Base-by-base conservation (phyloP, 2,113 vertebrate species). In the Ibidorhyncha struthersii region DNA sequence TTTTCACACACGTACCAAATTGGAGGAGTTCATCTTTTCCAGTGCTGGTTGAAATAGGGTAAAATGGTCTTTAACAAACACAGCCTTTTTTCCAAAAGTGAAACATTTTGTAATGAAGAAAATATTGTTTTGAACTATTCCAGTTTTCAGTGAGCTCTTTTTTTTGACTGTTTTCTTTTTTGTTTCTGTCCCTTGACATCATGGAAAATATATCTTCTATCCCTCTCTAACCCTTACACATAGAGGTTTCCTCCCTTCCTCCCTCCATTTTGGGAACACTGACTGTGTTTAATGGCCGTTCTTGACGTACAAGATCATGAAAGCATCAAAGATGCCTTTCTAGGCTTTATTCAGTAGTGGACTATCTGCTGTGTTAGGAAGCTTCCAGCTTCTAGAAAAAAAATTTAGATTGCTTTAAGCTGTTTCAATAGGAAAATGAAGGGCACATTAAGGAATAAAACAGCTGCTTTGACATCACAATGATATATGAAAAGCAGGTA, bases 361-460 rank as follows among this genome's bases (percentile, higher is more conserved):
- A 38, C 30, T 76, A 12, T 61, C 17, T 40, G 5, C 27, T 61
- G 16, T 47, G 30, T 53, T 70, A 71, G 38, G 52, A 92, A 78
- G 72, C 27, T 63, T 61, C 43, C 52, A 76, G 47, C 34, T 89
- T 86, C 43, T 45, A 70, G 19, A 22, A 80, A 67, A 95, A 87
- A 49, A 53, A 6, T 13, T 55, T 41, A 80, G 69, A 91, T 79
- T 67, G 77, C 49, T 67, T 77, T 29, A 59, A 90, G 14, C 34
- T 71, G 36, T 61, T 90, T 80, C 56, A 84, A 43, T 41, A 50
- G 53, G 55, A 82, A 92, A 96, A 96, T 76, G 86, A 94, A 96
- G 92, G 59, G 66, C 49, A 76, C 3, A 61, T 86, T 96, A 95
- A 97, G 96, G 82, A 96, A 90, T 40, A 93, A 98, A 87, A 87